These are phyloP conservation scores for Lepeophtheirus salmonis DNA, from an alignment of 1,140 invertebrate genomes.

Conservation along the genomic window DNA sequence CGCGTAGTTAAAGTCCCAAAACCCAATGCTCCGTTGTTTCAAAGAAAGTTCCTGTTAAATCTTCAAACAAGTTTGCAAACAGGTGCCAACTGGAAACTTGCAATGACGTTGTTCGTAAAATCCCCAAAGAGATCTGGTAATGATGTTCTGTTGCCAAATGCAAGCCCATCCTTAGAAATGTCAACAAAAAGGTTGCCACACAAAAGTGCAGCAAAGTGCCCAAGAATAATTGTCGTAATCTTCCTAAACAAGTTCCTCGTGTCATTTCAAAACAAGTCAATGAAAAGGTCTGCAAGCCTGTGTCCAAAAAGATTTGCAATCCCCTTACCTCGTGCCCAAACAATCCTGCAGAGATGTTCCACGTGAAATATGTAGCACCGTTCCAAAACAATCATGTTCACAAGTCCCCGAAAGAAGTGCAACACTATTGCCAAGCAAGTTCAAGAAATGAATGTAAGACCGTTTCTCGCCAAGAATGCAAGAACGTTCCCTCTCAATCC, in stretches of 20 bases:
- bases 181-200: background rate
- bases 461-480: background rate
- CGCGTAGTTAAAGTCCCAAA: background rate
- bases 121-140: background rate
- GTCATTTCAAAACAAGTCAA: background rate
- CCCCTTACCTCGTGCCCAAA: background rate
- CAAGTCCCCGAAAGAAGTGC: background rate
- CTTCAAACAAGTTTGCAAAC: background rate
- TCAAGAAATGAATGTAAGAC: background rate
- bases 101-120: background rate
- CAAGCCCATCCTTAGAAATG: background rate
- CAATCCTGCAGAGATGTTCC: slow-evolving; percentile 11
- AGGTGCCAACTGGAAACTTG: background rate
- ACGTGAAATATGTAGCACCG: background rate
- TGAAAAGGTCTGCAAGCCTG: background rate
- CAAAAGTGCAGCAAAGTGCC: background rate
- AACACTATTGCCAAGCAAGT: background rate
- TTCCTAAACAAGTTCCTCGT: background rate
- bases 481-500: slow-evolving; percentile 6
- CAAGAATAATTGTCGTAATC: slow-evolving; percentile 2
- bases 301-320: slow-evolving; percentile 5
- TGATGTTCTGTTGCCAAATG: background rate
- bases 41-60: background rate
- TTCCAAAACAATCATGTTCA: slow-evolving; percentile 7
- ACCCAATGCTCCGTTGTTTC: background rate